Evolutionary conservation across 1,140 invertebrate genomes (phyloP).

Genomic region (Pararge aegeria): DNA sequence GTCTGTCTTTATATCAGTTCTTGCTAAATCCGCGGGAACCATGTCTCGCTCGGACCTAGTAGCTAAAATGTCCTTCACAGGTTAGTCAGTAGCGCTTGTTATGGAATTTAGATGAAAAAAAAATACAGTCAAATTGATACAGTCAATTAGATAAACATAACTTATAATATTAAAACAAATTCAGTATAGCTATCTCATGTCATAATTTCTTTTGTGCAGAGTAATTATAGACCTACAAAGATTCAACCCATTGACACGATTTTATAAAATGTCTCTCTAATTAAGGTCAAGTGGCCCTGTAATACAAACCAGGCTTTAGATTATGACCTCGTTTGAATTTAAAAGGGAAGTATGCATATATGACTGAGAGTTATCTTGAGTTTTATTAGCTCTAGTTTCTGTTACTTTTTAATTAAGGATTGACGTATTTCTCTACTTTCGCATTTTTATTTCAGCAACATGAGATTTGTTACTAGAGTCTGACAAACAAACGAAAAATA

Average conservation of each 20-base stretch:
- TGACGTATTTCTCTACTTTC: neutral
- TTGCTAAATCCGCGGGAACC: too few relatives aligned
- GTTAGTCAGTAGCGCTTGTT: too few relatives aligned
- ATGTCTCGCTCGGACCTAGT: too few relatives aligned
- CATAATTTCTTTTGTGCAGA: neutral
- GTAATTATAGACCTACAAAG: neutral
- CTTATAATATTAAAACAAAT: too few relatives aligned
- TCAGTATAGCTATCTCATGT: neutral
- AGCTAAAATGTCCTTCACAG: too few relatives aligned
- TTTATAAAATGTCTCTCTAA: conserved; percentile 4
- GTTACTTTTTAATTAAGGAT: conserved; percentile 1
- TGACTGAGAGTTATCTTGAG: neutral
- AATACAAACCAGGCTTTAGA: neutral
- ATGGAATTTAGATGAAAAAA: too few relatives aligned
- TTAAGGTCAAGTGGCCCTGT: conserved; percentile 1
- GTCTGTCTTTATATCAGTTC: too few relatives aligned
- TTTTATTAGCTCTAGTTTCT: neutral
- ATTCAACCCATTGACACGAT: conserved; percentile 4
- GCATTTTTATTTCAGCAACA: neutral
- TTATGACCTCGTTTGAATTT: neutral
- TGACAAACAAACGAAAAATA: too few relatives aligned
- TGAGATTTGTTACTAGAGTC: too few relatives aligned
- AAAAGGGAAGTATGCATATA: neutral
- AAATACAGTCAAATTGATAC: too few relatives aligned
- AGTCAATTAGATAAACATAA: too few relatives aligned